A percentile compares a stretch with the other conserved stretches of the same genome.
Conservation (phyloP, 2,888 invertebrate genomes). For the Antheraea assamensis region DNA sequence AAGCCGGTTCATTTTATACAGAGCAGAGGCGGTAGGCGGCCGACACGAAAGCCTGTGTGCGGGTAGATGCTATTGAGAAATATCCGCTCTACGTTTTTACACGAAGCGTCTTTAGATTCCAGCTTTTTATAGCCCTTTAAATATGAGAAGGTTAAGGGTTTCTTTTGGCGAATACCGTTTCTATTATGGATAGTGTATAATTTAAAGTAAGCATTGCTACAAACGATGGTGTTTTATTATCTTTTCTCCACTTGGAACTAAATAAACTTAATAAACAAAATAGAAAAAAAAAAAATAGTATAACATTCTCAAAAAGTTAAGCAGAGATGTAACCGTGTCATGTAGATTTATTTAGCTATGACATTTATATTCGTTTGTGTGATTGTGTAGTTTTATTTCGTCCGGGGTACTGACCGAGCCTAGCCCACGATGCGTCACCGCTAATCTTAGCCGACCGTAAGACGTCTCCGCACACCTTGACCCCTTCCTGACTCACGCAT, state of each 20-base stretch:
- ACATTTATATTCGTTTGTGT: slow-evolving; percentile 15
- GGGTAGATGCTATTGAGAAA: slow-evolving; percentile 51
- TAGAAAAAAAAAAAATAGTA: background rate
- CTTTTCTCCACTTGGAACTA: background rate
- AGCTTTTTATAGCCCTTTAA: slow-evolving; percentile 16
- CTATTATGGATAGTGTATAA: background rate
- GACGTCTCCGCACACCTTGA: slow-evolving; percentile 53
- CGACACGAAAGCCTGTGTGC: slow-evolving; percentile 47
- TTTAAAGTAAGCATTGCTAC: background rate
- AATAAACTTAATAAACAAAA: background rate
- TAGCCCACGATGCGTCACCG: slow-evolving; percentile 58
- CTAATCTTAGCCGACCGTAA: slow-evolving; percentile 64
- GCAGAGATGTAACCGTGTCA: background rate
- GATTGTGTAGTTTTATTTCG: slow-evolving; percentile 24
- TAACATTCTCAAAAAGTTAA: background rate
- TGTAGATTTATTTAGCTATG: background rate
- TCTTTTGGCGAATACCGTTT: background rate
- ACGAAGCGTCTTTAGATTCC: slow-evolving; percentile 16
- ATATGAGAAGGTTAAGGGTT: slow-evolving; percentile 15
- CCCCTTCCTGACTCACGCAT: slow-evolving; percentile 57
- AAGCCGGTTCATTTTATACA: slow-evolving; percentile 56
- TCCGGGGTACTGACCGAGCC: slow-evolving; percentile 54
- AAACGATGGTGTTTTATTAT: background rate
- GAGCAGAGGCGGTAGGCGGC: slow-evolving; percentile 34
- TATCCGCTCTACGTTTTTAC: slow-evolving; percentile 46